Conservation (phyloP, 2,113 vertebrate species). For the Malurus alboscapulatus region DNA sequence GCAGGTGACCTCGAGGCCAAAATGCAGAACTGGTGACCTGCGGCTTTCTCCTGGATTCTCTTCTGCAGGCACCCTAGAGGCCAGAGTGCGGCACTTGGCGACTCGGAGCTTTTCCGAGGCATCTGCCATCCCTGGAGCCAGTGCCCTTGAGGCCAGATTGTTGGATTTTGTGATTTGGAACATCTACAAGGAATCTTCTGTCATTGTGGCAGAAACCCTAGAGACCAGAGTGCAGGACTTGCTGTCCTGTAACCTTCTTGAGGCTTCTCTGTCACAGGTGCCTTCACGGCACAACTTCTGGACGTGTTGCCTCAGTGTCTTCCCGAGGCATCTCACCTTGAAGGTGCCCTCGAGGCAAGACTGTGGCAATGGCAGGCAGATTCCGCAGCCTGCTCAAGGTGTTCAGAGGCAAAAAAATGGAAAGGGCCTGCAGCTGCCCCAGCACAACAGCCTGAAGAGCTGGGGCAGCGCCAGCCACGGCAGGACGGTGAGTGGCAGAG, state of each 20-base stretch:
- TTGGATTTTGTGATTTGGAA: no score
- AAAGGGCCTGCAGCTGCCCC: no score
- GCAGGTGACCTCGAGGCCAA: background rate
- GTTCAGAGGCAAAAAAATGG: no score
- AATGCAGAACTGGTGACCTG: accelerated
- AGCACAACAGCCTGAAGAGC: no score
- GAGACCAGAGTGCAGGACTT: background rate
- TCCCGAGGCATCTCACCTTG: background rate
- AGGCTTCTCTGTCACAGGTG: background rate
- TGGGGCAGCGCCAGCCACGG: background rate
- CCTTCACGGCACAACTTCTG: accelerated
- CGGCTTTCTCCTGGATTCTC: background rate
- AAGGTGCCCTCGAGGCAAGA: background rate
- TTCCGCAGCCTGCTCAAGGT: background rate
- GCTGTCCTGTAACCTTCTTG: no score
- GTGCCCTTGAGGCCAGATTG: background rate
- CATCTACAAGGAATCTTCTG: background rate
- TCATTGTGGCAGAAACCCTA: background rate
- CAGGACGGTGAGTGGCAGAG: background rate
- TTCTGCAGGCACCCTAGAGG: background rate
- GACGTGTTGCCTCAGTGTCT: background rate
- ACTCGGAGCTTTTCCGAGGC: background rate
- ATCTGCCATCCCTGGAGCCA: background rate
- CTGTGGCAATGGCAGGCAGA: background rate
- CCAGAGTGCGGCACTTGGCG: background rate